These are phyloP conservation scores for Poeciliopsis turneri DNA, from an alignment of 2,797 vertebrate genomes.

Conservation along the genomic window DNA sequence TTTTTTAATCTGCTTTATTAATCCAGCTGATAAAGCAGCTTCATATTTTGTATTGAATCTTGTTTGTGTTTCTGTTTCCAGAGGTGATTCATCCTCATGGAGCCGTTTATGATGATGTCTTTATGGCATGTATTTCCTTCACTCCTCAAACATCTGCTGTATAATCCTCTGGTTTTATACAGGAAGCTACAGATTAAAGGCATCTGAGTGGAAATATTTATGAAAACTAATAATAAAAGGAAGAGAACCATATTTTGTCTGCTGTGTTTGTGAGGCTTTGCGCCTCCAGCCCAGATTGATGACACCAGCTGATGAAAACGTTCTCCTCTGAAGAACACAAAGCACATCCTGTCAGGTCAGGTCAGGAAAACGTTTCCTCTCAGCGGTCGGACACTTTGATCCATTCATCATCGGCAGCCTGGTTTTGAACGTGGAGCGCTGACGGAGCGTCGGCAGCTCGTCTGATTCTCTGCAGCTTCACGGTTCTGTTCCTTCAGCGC, in stretches of 20 bases:
- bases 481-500: not conserved
- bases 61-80: not conserved
- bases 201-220: not conserved
- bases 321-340: not conserved
- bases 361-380: conserved; percentile 2
- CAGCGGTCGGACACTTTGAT: conserved; percentile 21
- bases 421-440: conserved; percentile 6
- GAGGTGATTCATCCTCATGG: not conserved
- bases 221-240: not conserved
- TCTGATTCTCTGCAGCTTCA: not conserved
- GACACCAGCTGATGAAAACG: not conserved
- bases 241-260: not conserved
- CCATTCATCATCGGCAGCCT: conserved; percentile 2
- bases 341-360: not conserved
- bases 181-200: not conserved
- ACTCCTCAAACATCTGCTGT: not conserved
- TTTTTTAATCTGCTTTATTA: not conserved
- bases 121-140: not conserved
- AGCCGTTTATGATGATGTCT: not conserved
- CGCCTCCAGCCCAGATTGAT: not conserved
- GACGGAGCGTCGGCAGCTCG: not conserved
- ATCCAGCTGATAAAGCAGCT: not conserved
- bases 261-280: not conserved
- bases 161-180: not conserved
- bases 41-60: not conserved